Base-by-base conservation (phyloP, 2,797 vertebrate genomes). In the Cossypha caffra region DNA sequence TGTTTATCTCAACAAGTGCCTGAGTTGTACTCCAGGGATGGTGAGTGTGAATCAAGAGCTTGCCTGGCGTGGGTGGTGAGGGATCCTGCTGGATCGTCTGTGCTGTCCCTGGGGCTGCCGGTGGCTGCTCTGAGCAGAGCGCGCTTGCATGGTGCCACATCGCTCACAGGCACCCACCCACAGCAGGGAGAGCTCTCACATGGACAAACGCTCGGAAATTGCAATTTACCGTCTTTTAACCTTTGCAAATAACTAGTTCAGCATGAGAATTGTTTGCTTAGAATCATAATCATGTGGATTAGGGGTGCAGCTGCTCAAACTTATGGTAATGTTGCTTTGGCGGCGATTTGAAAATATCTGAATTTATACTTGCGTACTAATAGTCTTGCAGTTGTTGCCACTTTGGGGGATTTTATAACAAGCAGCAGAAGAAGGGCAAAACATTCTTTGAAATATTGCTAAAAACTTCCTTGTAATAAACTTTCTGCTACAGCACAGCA, bases 181-280 rank as follows among this genome's bases (percentile, higher is more conserved):
- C 47, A 8, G 75, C 11, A 51, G 43, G 37, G 21, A 25, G 5
- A 64, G 42, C 28, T 50, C 16, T 14, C 50, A 4, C 40, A 1
- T 1, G 26, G 54, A 40, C 37, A 33, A 19, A 40, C 40, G 9
- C 26, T 15, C 51, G 33, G 26, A 35, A 85, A 67, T 0, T 33
- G 42, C 31, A 5, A 0, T 15, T 57, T 62, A 1, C 0, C 0
- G 0, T 7, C 31, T 35, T 52, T 57, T 79, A 83, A 51, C 13
- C 33, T 73, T 61, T 13, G 18, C 43, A 37, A 40, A 21, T 15
- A 13, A 11, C 35, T 68, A n/a, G 10, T 5, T 57, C 42, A 48
- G 7, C 11, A 8, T 29, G 54, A 55, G 26, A 87, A 57, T 80
- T 7, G 5, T 69, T 69, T 57, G 19, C 31, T 72, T 51, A 57